phyloP scores from a whole-genome alignment of 1,140 invertebrate species.

The Pachypsylla venusta region DNA sequence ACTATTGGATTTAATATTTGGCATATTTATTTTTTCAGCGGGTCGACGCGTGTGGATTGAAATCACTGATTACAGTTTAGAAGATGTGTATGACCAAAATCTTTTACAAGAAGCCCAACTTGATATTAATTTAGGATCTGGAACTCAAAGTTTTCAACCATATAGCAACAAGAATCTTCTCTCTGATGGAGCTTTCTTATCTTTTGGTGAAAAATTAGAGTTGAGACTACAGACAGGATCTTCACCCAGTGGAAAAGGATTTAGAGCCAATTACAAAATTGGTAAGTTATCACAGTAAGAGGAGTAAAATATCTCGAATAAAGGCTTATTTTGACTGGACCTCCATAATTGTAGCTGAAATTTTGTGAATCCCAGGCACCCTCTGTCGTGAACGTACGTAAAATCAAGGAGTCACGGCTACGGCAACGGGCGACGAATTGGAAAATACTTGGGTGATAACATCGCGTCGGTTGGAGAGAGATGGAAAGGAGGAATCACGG shows the following conservation, averaged over 20 bases:
- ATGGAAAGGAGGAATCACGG: too few species aligned
- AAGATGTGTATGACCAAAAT: conserved; percentile 21
- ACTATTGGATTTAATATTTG: too few species aligned
- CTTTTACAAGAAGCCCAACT: conserved; percentile 32
- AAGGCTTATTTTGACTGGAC: background rate
- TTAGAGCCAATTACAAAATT: conserved; percentile 41
- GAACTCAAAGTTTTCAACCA: conserved; percentile 32
- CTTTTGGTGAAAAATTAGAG: conserved; percentile 37
- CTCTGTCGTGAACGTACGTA: too few species aligned
- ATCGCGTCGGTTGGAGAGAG: too few species aligned
- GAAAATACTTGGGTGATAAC: conserved; percentile 9
- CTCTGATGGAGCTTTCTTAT: conserved; percentile 44
- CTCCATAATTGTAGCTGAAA: too few species aligned
- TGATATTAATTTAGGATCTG: conserved; percentile 37
- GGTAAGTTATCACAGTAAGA: conserved; percentile 31
- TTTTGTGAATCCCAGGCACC: too few species aligned
- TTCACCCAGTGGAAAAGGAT: conserved; percentile 40
- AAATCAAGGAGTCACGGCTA: too few species aligned
- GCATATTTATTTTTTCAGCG: conserved; percentile 29
- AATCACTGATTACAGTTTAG: conserved; percentile 41
- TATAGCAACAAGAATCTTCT: conserved; percentile 34
- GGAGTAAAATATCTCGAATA: background rate
- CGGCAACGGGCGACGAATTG: too few species aligned
- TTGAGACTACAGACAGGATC: conserved; percentile 40
- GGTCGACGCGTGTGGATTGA: conserved; percentile 47